A percentile compares a stretch with the other conserved stretches of the same genome.
These are phyloP conservation scores for Zootoca vivipara DNA, from an alignment of 2,113 vertebrate species.

Conservation along the genomic window DNA sequence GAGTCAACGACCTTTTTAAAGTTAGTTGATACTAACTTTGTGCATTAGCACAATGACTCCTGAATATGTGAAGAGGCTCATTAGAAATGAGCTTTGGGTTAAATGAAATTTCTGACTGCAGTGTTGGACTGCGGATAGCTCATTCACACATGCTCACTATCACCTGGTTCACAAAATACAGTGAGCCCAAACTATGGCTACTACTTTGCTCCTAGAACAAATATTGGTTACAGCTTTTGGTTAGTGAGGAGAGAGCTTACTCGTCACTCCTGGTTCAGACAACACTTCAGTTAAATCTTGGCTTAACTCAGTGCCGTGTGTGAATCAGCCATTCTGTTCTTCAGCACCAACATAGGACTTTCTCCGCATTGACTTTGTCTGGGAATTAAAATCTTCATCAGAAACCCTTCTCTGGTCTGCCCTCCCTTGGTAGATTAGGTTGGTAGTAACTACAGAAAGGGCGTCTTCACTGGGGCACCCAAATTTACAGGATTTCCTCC, in stretches of 20 bases:
- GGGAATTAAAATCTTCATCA: not conserved
- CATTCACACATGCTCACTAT: not conserved
- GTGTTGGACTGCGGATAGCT: not conserved
- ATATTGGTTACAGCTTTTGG: too few species aligned
- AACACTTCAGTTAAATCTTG: too few species aligned
- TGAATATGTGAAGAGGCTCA: not conserved
- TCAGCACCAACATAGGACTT: not conserved
- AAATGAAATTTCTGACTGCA: not conserved
- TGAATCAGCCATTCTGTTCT: not conserved
- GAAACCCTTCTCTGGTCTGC: not conserved
- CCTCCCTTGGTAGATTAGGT: not conserved
- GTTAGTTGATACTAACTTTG: not conserved
- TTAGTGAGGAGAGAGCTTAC: too few species aligned
- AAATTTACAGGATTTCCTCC: not conserved
- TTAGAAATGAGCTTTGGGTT: not conserved
- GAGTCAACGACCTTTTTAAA: not conserved
- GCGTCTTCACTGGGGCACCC: not conserved
- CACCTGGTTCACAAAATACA: too few species aligned
- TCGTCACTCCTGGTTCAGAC: too few species aligned
- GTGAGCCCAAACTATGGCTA: too few species aligned
- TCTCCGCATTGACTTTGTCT: not conserved
- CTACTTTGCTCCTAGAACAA: too few species aligned
- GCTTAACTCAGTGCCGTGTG: too few species aligned
- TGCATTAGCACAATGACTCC: not conserved
- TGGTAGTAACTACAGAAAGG: not conserved